Percentiles rank a stretch among this genome's conserved stretches.
phyloP scores from a whole-genome alignment of 2,797 vertebrate genomes.

The Fistularia tabacaria region DNA sequence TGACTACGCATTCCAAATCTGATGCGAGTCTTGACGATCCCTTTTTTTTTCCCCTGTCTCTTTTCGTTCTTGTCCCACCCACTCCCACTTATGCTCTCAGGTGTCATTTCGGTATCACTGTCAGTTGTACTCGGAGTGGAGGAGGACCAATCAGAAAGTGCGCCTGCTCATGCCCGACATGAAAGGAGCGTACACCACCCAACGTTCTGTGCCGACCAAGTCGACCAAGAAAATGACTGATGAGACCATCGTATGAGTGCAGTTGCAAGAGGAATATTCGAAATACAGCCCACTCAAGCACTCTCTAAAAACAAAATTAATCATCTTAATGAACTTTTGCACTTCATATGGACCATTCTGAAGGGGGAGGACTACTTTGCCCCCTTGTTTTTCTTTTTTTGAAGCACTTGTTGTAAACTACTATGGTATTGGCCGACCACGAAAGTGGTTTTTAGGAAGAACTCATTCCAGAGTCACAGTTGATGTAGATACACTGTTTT shows the following conservation, averaged over 20 bases:
- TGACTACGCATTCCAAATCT: constrained; percentile 5
- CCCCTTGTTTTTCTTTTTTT: constrained; percentile 40
- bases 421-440: constrained; percentile 48
- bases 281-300: constrained; percentile 46
- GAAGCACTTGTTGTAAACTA: constrained; percentile 70
- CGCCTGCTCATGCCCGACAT: constrained; percentile 85
- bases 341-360: constrained; percentile 68
- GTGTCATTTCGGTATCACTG: constrained; percentile 98
- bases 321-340: constrained; percentile 68
- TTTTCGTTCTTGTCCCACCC: background rate
- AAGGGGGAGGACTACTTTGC: constrained; percentile 38
- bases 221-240: constrained; percentile 90
- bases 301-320: constrained; percentile 57
- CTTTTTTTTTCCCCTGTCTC: constrained; percentile 24
- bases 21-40: constrained; percentile 22
- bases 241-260: constrained; percentile 90
- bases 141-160: constrained; percentile 97
- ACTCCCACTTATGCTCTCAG: constrained; percentile 49
- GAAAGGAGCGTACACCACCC: constrained; percentile 77
- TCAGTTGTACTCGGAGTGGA: constrained; percentile 97
- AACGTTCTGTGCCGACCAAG: constrained; percentile 85
- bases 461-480: constrained; percentile 55
- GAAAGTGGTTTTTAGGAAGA: constrained; percentile 48
- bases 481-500: constrained; percentile 37
- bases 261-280: constrained; percentile 49